Evolutionary conservation across 2,113 vertebrate species (phyloP), one percentile per base, ranked within the genome.

Genomic region (Orthochromis malagaraziensis): DNA sequence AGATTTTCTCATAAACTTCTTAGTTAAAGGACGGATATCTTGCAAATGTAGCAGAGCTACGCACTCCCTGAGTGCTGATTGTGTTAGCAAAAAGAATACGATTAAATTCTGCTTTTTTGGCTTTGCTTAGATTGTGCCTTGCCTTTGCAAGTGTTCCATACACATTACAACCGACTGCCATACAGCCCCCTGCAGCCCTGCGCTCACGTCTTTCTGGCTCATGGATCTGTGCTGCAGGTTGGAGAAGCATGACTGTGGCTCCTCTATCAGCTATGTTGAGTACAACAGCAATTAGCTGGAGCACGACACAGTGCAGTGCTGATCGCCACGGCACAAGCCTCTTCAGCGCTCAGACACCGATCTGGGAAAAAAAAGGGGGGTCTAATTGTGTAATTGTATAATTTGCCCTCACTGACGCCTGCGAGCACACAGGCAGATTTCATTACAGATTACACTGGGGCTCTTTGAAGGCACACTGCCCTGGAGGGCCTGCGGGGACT

Each of bases 301-400:
- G 89, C 75, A 42, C 60, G 68, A 89, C 84, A 14, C 73, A 29
- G 54, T 1, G 55, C 26, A 16, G 49, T 9, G 47, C 82, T 5
- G 45, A 81, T 81, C 16, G 77, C 53, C 38, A 7, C 16, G 19
- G 70, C 89, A 77, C 80, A 63, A 19, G 68, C 40, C 73, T 84
- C 65, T 82, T 53, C 82, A 65, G 73, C 35, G 10, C 65, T 42
- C 73, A 87, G 84, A 92, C 88, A 82, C 90, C 42, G 42, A 86
- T 89, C 84, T 21, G 60, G 55, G 70, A 9, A 31, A 55, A 14
- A 6, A 19, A 6, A 10, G 35, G 63, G 54, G 42, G 49, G 19
- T 77, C 79, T 93, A 91, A 94, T 94, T 94, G 91, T 88, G 88
- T 94, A 94, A 95, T 94, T 91, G 94, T 94, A 87, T 94, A 93